phyloP scores from a whole-genome alignment of 2,888 invertebrate genomes.

The Eupithecia dodoneata region DNA sequence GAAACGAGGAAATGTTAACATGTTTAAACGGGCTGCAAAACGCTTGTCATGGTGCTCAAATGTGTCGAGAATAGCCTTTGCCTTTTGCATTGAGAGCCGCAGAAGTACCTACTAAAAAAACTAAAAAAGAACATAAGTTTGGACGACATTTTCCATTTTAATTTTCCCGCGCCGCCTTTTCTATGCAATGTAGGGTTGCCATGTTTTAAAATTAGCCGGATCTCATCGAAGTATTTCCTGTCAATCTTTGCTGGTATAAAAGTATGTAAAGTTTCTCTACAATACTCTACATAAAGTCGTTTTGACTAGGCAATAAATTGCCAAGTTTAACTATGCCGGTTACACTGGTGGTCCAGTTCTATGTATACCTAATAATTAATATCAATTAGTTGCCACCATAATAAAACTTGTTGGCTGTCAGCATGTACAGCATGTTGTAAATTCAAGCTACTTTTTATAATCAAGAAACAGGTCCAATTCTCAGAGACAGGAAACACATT shows the following conservation, averaged over 20 bases:
- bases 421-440: slow-evolving; percentile 26
- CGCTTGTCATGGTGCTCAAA: slow-evolving; percentile 17
- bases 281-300: background rate
- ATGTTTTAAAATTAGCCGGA: background rate
- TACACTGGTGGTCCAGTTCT: background rate
- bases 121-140: background rate
- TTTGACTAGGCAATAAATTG: background rate
- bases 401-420: slow-evolving; percentile 15
- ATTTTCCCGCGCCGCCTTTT: background rate
- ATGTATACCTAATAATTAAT: slow-evolving; percentile 47
- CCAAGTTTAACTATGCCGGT: background rate
- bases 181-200: background rate
- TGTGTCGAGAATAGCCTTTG: slow-evolving; percentile 12
- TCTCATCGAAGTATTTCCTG: background rate
- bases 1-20: slow-evolving; percentile 34
- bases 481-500: slow-evolving; percentile 34
- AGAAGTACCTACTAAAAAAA: background rate
- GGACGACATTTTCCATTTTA: background rate
- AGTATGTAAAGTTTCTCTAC: background rate
- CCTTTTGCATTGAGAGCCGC: background rate
- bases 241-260: background rate
- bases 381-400: slow-evolving; percentile 48
- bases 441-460: slow-evolving; percentile 35
- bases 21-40: slow-evolving; percentile 25
- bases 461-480: slow-evolving; percentile 36